Base-by-base conservation (phyloP, 1,140 invertebrate genomes). In the Heliconius melpomene region DNA sequence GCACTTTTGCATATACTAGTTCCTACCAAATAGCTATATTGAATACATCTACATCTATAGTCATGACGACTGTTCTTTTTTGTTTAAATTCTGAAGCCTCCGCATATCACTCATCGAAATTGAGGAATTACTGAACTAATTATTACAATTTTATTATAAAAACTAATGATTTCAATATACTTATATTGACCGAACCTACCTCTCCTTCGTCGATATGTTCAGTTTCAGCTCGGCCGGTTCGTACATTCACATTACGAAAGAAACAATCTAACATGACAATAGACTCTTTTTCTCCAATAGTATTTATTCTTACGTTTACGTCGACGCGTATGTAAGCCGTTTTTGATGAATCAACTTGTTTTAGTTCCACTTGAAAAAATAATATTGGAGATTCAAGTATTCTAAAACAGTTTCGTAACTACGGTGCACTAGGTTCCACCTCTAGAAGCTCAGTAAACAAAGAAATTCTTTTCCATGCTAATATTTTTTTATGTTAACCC, bases 181-280 rank as follows among this genome's bases (percentile, higher is more conserved):
- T 88, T 90, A 88, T 84, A 75, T 87, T 86, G 88, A 90, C 89
- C 89, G 90, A 93, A 94, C 93, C 90, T 93, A 94, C 93, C 93
- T 94, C 90, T 88, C 85, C 84, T 83, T 89, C 91, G 91, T 83
- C 86, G 91, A 89, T 88, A 90, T 79, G 88, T 90, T 93, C 89
- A 89, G 88, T 90, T 87, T 91, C 91, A 86, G 89, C 88, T 88
- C 87, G 87, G 87, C 87, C 90, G 88, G 89, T 90, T 90, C 87
- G 74, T 88, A 92, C 88, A 88, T 87, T 92, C 87, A 93, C 90
- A 92, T 90, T 88, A 89, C 90, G 89, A 93, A 93, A 94, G 90
- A 93, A 93, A 94, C 93, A 94, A 93, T 94, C 91, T 94, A 94
- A 92, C 93, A 94, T 93, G 92, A 94, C 93, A 93, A 94, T 94